These are phyloP conservation scores for Phainopepla nitens DNA, from an alignment of 2,113 vertebrate species.

Conservation along the genomic window DNA sequence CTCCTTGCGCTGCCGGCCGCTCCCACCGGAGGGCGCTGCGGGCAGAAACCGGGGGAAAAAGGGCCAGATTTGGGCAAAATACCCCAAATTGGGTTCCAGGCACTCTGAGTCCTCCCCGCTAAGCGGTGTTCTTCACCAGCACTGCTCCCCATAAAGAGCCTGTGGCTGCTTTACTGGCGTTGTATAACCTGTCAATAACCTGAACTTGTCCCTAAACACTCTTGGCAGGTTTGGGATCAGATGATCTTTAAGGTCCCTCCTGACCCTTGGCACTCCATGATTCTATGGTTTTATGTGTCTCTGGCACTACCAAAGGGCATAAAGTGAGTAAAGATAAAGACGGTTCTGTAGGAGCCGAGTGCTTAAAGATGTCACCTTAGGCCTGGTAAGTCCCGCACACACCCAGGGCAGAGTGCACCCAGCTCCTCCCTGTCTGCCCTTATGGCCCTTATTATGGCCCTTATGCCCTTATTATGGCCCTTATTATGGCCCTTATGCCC, in stretches of 20 bases:
- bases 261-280: no score
- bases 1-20: no score
- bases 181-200: not conserved
- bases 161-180: not conserved
- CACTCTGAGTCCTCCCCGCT: not conserved
- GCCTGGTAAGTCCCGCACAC: not conserved
- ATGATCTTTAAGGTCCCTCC: not conserved
- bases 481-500: not conserved
- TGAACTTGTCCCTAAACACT: not conserved
- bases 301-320: not conserved
- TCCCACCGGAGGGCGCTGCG: not conserved
- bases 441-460: not conserved
- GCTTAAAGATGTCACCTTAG: not conserved
- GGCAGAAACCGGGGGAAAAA: no score
- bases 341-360: not conserved
- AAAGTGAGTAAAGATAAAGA: not conserved
- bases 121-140: not conserved
- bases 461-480: rapidly evolving
- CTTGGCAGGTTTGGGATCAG: not conserved
- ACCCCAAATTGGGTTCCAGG: no score
- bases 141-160: not conserved
- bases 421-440: not conserved
- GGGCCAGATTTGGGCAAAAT: not conserved
- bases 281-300: not conserved
- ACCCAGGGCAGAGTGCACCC: no score